A percentile compares a stretch with the other conserved stretches of the same genome.
Evolutionary conservation across 2,113 vertebrate genomes (phyloP).

Genomic region (Chaetops frenatus): DNA sequence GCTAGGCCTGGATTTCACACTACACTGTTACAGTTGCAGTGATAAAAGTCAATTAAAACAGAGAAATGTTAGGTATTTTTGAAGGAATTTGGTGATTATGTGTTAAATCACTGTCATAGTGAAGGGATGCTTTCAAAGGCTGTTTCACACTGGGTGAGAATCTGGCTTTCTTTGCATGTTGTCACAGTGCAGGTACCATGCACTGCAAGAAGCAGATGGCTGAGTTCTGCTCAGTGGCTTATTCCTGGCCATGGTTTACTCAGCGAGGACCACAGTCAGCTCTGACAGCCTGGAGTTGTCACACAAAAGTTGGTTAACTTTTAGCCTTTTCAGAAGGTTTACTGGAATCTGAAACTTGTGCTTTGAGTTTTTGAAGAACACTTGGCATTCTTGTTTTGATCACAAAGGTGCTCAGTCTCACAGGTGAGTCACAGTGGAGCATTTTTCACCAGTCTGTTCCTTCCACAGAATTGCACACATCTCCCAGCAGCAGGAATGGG

Average conservation of each 20-base stretch:
- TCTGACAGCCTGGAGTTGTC: neutral
- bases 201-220: neutral
- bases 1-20: neutral
- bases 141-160: neutral
- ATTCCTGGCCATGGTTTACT: neutral
- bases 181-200: neutral
- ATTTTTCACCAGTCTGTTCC: neutral
- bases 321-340: neutral
- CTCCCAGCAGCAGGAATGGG: neutral
- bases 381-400: neutral
- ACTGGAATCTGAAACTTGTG: neutral
- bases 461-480: neutral
- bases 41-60: neutral
- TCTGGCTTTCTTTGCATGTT: neutral
- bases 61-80: neutral
- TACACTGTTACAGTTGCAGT: accelerated
- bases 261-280: neutral
- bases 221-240: neutral
- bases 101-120: neutral
- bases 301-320: neutral
- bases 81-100: neutral
- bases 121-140: neutral
- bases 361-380: neutral
- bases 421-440: neutral
- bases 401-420: neutral